Percentiles rank a stretch among this genome's conserved stretches.
phyloP scores from a whole-genome alignment of 2,113 vertebrate species.

The Pungitius pungitius region DNA sequence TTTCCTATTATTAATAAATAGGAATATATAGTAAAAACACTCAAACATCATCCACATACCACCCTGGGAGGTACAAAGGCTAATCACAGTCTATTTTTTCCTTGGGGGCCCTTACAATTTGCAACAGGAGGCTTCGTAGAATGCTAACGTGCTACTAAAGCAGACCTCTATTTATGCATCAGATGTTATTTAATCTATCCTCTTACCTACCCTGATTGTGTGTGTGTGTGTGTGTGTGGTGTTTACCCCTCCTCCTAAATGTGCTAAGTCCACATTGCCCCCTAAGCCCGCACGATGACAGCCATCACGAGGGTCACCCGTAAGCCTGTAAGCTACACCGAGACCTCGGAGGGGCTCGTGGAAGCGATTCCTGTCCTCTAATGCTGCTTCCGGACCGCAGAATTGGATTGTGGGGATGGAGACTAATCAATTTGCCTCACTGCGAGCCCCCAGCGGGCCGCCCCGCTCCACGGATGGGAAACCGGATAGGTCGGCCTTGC shows the following conservation, averaged over 20 bases:
- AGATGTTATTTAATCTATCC: not conserved
- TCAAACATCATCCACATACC: not conserved
- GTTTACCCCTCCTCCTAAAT: not conserved
- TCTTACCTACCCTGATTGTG: not conserved
- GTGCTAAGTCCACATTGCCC: slow-evolving; percentile 31
- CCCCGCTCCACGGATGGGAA: slow-evolving; percentile 42
- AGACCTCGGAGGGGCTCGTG: slow-evolving; percentile 17
- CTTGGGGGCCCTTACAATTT: too few relatives aligned
- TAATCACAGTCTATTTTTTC: not conserved
- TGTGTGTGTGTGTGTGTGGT: too few relatives aligned
- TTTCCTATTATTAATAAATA: not conserved
- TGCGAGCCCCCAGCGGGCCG: slow-evolving; percentile 41
- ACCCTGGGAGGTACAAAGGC: not conserved
- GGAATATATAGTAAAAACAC: not conserved
- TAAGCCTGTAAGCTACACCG: slow-evolving; percentile 32
- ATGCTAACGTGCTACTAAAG: not conserved
- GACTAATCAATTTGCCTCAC: slow-evolving; percentile 58
- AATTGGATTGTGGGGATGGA: slow-evolving; percentile 59
- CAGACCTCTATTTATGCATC: not conserved
- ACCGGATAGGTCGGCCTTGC: slow-evolving; percentile 31
- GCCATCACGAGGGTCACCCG: slow-evolving; percentile 22
- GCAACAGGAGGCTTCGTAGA: not conserved
- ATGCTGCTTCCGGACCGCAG: slow-evolving; percentile 38
- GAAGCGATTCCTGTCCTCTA: slow-evolving; percentile 47
- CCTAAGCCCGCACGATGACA: slow-evolving; percentile 22